Evolutionary conservation across 2,113 vertebrate genomes (phyloP).

Genomic region (Thryonomys swinderianus): DNA sequence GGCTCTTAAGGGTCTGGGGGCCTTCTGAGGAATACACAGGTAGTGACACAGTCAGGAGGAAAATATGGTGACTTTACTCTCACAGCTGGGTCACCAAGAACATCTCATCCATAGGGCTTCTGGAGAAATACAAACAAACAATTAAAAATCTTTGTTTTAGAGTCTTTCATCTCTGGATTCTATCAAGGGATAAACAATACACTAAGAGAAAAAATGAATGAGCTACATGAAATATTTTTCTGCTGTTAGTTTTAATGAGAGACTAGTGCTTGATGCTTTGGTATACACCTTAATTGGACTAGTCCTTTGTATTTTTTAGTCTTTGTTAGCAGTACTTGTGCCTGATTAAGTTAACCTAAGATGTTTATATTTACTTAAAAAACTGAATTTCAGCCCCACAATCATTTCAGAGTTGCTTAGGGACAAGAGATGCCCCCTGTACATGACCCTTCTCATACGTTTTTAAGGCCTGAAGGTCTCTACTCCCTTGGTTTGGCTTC

Average conservation of each 20-base stretch:
- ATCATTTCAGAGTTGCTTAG: not conserved
- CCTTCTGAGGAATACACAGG: not conserved
- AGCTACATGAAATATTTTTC: not conserved
- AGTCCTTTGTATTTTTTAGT: not conserved
- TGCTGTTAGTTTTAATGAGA: conserved; percentile 26
- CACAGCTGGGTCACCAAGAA: not conserved
- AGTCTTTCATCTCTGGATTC: not conserved
- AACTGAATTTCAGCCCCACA: not conserved
- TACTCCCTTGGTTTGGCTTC: not conserved
- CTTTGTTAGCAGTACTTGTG: not conserved
- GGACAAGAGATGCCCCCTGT: not conserved
- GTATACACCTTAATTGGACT: not conserved
- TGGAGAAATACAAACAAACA: not conserved
- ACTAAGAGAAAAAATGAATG: conserved; percentile 20
- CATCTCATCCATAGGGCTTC: not conserved
- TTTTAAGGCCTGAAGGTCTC: not conserved
- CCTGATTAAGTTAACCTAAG: not conserved
- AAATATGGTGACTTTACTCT: not conserved
- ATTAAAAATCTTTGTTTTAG: not conserved
- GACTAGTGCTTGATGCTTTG: not conserved
- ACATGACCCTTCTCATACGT: not conserved
- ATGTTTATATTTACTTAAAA: not conserved
- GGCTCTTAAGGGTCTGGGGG: not conserved
- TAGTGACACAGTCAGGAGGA: not conserved
- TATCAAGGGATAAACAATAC: not conserved